Evolutionary conservation across 2,113 vertebrate species (phyloP), one percentile per base, ranked within the genome.

Genomic region (Podocnemis expansa): DNA sequence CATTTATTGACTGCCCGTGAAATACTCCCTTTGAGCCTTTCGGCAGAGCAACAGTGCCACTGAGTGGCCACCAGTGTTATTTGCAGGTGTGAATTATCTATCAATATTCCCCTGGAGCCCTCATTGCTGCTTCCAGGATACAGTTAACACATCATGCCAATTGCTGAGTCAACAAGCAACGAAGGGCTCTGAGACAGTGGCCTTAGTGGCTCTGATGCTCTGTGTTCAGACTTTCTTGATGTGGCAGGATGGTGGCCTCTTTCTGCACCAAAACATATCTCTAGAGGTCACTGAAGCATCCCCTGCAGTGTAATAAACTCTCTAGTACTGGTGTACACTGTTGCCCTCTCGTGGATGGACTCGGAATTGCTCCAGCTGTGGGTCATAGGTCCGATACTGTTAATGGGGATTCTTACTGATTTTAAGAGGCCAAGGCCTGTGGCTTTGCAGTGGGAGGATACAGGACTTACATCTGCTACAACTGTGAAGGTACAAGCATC

Each of bases 201-300:
- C 45, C 8, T n/a, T 0, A 1, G 47, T 52, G n/a, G 14, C 75
- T 41, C 58, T 6, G 67, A 17, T 5, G 29, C 7, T 5, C 41
- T 38, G 38, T 19, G 24, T 43, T 0, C 0, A 0, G 45, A 2
- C 17, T 2, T 29, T 0, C 3, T 6, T 9, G 79, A 24, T 29
- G 67, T 34, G 7, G 78, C 38, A 45, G 31, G 43, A 14, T 6
- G 24, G 31, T 70, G 22, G 24, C 31, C 41, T 43, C 38, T 29
- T 58, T 25, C n/a, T 24, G 38, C 38, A 14, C 38, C 34, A 31
- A 6, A 16, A 10, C 2, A 45, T 34, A 25, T 6, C 14, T 51
- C 58, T 45, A 73, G 70, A 51, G 31, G 43, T 45, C 45, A 21
- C 70, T 38, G 11, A 43, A 41, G 29, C 43, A 13, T 38, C 43